Percentiles rank a stretch among this genome's conserved stretches.
These are phyloP conservation scores for Theristicus caerulescens DNA, from an alignment of 2,113 vertebrate genomes.

Conservation along the genomic window DNA sequence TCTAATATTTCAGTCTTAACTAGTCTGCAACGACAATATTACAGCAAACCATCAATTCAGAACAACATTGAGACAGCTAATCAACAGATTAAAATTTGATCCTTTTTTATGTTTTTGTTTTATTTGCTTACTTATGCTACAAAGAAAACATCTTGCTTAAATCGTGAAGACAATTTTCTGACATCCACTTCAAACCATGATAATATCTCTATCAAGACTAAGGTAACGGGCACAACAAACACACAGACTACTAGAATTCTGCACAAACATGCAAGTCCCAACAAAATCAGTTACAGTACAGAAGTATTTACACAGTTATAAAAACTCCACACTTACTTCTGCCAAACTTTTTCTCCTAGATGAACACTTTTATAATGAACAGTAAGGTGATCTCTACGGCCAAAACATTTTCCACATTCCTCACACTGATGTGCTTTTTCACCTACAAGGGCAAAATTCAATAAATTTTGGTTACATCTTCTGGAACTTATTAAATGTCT, in stretches of 20 bases:
- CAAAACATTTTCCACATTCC: constrained; percentile 97
- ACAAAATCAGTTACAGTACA: neutral
- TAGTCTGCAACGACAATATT: neutral
- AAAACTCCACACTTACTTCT: constrained; percentile 82
- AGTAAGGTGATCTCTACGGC: constrained; percentile 93
- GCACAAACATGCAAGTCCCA: neutral
- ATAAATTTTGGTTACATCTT: neutral
- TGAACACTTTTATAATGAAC: constrained; percentile 98
- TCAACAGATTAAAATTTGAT: neutral
- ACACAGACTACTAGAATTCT: neutral
- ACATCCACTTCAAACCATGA: neutral
- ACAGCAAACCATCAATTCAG: neutral
- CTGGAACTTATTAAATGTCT: neutral
- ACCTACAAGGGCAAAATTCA: constrained; percentile 70
- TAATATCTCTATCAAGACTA: neutral
- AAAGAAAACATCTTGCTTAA: neutral
- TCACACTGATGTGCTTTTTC: constrained; percentile 98
- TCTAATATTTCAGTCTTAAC: neutral
- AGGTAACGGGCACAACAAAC: neutral
- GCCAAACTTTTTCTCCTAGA: constrained; percentile 97
- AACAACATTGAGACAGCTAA: neutral
- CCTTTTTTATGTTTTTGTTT: neutral
- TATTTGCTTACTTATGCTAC: neutral
- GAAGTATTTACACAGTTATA: neutral
- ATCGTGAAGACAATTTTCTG: neutral